Evolutionary conservation across 2,888 invertebrate genomes (phyloP).

Genomic region (Apoda limacodes): DNA sequence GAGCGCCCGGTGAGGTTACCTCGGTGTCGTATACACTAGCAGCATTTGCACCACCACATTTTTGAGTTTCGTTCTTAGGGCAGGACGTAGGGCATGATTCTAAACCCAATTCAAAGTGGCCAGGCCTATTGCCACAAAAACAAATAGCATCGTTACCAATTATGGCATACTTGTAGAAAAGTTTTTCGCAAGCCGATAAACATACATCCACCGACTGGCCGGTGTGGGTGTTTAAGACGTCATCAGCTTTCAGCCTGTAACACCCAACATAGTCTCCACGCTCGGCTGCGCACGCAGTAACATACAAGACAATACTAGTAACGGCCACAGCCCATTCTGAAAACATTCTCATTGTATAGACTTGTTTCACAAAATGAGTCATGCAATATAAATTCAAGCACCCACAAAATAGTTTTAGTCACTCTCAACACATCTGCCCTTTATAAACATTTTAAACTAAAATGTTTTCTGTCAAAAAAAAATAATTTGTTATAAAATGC

Average conservation of each 20-base stretch:
- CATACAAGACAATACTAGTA: slow-evolving; percentile 24
- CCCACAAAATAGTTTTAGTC: too few species aligned
- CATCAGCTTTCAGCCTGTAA: slow-evolving; percentile 39
- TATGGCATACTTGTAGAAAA: slow-evolving; percentile 56
- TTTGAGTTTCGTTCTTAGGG: slow-evolving; percentile 68
- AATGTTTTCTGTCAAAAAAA: too few species aligned
- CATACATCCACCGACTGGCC: slow-evolving; percentile 60
- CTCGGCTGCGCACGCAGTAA: slow-evolving; percentile 28
- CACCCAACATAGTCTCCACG: slow-evolving; percentile 59
- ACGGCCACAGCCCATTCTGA: too few species aligned
- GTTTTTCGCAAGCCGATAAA: slow-evolving; percentile 54
- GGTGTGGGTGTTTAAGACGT: slow-evolving; percentile 51
- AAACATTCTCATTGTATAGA: slow-evolving; percentile 5
- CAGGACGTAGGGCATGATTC: slow-evolving; percentile 70
- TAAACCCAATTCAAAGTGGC: slow-evolving; percentile 47
- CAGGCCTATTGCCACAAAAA: slow-evolving; percentile 54
- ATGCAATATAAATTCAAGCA: too few species aligned
- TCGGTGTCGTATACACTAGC: slow-evolving; percentile 79
- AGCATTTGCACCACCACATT: slow-evolving; percentile 76
- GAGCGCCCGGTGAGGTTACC: slow-evolving; percentile 76
- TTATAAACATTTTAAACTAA: too few species aligned
- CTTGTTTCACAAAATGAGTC: slow-evolving; percentile 4
- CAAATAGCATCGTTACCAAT: slow-evolving; percentile 56
- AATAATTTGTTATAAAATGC: too few species aligned
- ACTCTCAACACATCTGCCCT: too few species aligned